These are phyloP conservation scores for Argyresthia goedartella DNA, from an alignment of 2,888 invertebrate species.

Conservation along the genomic window DNA sequence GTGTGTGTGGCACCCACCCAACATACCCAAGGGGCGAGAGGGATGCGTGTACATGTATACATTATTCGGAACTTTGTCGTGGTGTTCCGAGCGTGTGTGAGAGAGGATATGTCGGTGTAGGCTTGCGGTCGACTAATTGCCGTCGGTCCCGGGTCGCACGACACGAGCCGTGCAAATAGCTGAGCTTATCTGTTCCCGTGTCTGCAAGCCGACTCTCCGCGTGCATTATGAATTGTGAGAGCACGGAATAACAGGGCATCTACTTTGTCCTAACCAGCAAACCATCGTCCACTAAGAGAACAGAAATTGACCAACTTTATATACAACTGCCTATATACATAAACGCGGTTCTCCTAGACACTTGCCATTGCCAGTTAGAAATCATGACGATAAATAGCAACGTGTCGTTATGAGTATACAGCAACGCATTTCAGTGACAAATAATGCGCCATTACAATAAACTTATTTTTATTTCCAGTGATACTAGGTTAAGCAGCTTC, in stretches of 20 bases:
- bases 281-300: too few species aligned
- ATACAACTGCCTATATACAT: too few species aligned
- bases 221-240: not conserved
- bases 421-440: not conserved
- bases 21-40: slow-evolving; percentile 5
- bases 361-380: not conserved
- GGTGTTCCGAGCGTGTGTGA: slow-evolving; percentile 32
- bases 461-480: too few species aligned
- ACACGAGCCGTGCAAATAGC: slow-evolving; percentile 45
- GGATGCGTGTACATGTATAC: slow-evolving; percentile 20
- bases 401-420: not conserved
- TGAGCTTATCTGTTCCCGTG: slow-evolving; percentile 30
- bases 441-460: too few species aligned
- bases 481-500: too few species aligned
- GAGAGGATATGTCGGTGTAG: slow-evolving; percentile 36
- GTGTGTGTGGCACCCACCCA: slow-evolving; percentile 11
- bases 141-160: slow-evolving; percentile 30
- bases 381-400: not conserved
- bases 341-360: too few species aligned
- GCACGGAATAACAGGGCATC: not conserved
- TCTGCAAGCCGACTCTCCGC: not conserved
- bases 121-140: slow-evolving; percentile 55
- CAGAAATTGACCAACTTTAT: too few species aligned
- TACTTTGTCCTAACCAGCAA: not conserved
- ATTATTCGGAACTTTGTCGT: slow-evolving; percentile 24